Percentiles rank a stretch among this genome's conserved stretches.
Conservation (phyloP, 23 tunicate genomes). For the Trididemnum miniatum region DNA sequence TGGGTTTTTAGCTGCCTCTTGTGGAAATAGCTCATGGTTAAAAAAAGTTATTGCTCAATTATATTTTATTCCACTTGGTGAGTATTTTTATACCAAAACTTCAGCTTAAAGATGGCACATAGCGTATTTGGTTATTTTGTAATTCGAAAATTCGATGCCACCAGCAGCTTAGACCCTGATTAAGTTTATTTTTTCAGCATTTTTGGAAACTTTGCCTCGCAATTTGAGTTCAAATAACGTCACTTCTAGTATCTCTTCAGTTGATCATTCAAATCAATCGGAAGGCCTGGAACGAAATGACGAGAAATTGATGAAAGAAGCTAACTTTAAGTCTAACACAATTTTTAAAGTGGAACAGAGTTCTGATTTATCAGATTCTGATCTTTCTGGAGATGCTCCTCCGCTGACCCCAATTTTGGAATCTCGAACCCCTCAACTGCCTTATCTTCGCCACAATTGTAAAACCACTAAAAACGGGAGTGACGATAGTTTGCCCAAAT, state of each 20-base stretch:
- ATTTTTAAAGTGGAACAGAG: not conserved
- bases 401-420: not conserved
- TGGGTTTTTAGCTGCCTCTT: no score
- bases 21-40: no score
- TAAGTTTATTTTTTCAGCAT: no score
- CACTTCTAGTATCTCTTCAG: conserved; percentile 76
- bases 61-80: no score
- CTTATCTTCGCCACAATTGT: not conserved
- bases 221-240: conserved; percentile 78
- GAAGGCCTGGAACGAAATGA: not conserved
- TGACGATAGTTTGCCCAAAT: not conserved
- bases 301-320: not conserved
- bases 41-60: no score
- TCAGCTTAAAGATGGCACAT: no score
- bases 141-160: no score
- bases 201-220: conserved; percentile 73
- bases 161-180: no score
- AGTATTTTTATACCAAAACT: no score
- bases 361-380: not conserved
- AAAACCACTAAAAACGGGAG: not conserved
- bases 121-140: no score
- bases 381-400: not conserved
- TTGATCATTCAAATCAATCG: conserved; percentile 65
- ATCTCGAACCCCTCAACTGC: not conserved
- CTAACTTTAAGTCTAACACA: not conserved